Percentiles rank a stretch among this genome's conserved stretches.
Evolutionary conservation across 1,140 invertebrate genomes (phyloP).

Genomic region (Lepidurus arcticus): DNA sequence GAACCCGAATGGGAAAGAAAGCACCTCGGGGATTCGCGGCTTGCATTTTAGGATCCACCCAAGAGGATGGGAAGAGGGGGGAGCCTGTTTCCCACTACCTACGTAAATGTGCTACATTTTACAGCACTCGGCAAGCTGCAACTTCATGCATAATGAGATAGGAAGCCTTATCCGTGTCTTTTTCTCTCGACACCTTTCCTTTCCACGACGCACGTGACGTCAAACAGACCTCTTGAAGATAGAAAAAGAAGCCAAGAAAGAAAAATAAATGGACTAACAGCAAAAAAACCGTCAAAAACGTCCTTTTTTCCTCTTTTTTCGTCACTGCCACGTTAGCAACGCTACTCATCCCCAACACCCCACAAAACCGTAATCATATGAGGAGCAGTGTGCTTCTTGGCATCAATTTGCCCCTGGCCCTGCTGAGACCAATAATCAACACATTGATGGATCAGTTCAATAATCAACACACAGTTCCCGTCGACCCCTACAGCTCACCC

Average conservation of each 20-base stretch:
- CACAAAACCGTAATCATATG: background rate
- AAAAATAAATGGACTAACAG: background rate
- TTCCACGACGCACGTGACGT: background rate
- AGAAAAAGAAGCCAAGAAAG: background rate
- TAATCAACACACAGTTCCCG: slow-evolving; percentile 1
- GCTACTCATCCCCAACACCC: background rate
- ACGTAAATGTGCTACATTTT: too few species aligned
- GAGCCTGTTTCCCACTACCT: too few species aligned
- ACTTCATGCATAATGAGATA: too few species aligned
- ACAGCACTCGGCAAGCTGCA: too few species aligned
- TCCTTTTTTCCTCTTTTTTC: background rate
- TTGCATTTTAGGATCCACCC: too few species aligned
- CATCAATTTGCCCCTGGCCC: background rate
- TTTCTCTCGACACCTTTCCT: background rate
- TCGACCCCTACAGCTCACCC: background rate
- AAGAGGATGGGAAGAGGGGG: too few species aligned
- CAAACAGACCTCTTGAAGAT: background rate
- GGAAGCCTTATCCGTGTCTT: background rate
- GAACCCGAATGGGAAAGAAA: too few species aligned
- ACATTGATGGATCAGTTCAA: slow-evolving; percentile 16
- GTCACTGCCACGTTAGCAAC: background rate
- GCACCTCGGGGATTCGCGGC: too few species aligned
- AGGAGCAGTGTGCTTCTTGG: slow-evolving; percentile 14
- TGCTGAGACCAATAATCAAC: slow-evolving; percentile 1
- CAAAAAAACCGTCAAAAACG: background rate